Percentiles rank a stretch among this genome's conserved stretches.
Conservation (phyloP, 2,797 vertebrate genomes). For the Pangasius sanitwongsei region DNA sequence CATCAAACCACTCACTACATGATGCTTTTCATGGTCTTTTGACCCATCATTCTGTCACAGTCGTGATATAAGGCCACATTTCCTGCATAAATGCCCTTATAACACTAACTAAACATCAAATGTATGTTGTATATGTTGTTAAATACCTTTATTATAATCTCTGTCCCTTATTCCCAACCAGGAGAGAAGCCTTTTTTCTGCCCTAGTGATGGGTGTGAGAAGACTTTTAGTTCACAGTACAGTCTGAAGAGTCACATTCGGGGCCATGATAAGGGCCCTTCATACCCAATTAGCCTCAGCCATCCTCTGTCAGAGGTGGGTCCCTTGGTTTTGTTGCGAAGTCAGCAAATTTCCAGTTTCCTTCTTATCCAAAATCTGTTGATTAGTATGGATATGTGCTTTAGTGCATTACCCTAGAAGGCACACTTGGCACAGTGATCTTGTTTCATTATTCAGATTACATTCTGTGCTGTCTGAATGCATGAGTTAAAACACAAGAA, state of each 20-base stretch:
- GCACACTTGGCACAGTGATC: neutral
- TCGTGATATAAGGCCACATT: neutral
- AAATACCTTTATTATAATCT: neutral
- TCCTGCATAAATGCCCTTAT: neutral
- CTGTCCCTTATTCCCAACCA: slow-evolving; percentile 58
- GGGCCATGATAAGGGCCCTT: slow-evolving; percentile 90
- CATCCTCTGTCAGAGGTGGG: slow-evolving; percentile 88
- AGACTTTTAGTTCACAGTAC: slow-evolving; percentile 96
- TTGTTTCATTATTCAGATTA: neutral
- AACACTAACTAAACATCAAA: neutral
- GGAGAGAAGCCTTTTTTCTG: slow-evolving; percentile 98
- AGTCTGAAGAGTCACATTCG: slow-evolving; percentile 98
- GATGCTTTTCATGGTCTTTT: neutral
- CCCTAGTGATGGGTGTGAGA: slow-evolving; percentile 94
- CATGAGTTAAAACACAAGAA: neutral
- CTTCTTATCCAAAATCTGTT: neutral
- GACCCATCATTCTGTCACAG: neutral
- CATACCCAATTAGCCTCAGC: slow-evolving; percentile 81
- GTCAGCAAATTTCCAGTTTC: neutral
- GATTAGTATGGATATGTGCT: neutral
- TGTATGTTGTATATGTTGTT: neutral
- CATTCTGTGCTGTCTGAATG: neutral
- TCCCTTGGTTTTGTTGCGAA: slow-evolving; percentile 6
- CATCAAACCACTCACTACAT: neutral
- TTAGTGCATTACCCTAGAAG: neutral